Percentiles rank a stretch among this genome's conserved stretches.
Conservation (phyloP, 2,113 vertebrate species). For the Henicopernis longicauda region DNA sequence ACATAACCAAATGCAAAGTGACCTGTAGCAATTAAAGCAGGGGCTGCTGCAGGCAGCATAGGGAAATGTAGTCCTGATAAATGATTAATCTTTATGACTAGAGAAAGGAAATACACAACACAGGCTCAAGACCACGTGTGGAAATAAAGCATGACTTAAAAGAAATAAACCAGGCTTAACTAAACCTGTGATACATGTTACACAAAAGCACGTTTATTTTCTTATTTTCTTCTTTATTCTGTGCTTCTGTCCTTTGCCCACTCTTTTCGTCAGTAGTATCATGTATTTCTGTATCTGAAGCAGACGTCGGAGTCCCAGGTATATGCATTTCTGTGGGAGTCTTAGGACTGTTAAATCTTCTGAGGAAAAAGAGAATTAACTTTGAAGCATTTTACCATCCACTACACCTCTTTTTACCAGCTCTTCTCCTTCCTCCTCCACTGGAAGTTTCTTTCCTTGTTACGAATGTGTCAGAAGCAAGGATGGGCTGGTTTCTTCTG, state of each 20-base stretch:
- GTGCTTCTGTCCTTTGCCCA: neutral
- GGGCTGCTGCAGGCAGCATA: constrained; percentile 10
- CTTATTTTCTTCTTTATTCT: neutral
- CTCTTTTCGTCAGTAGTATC: neutral
- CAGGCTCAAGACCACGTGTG: neutral
- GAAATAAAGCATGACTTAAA: neutral
- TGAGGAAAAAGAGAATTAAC: neutral
- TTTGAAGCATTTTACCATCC: neutral
- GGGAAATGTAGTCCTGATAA: constrained; percentile 2
- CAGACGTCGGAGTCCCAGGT: neutral
- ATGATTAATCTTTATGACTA: constrained; percentile 2
- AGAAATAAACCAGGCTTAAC: neutral
- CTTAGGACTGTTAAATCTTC: neutral
- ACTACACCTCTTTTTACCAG: neutral
- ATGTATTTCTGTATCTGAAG: neutral
- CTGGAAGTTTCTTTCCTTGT: neutral
- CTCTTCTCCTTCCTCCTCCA: neutral
- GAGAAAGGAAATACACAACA: neutral
- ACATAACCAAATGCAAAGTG: neutral
- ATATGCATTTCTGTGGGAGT: neutral
- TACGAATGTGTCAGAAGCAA: neutral
- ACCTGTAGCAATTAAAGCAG: neutral
- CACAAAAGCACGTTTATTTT: neutral
- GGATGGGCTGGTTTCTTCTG: neutral
- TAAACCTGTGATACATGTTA: neutral